Evolutionary conservation across 2,888 invertebrate species (phyloP), one percentile per base, ranked within the genome.

Genomic region (Drosophila melanosoma): DNA sequence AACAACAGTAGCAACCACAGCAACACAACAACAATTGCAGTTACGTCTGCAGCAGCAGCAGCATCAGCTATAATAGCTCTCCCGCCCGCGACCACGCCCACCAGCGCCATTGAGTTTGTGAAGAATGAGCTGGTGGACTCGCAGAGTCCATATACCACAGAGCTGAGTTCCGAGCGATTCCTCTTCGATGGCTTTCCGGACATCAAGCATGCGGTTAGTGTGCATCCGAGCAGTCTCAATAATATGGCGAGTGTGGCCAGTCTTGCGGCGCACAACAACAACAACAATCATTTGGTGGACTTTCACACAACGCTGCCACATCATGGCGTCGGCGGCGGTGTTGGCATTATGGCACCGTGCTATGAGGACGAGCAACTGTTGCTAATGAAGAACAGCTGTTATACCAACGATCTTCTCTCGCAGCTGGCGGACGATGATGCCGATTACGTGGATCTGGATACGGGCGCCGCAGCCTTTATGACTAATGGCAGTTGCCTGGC

Each of bases 371-470:
- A 85, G 53, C 87, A 87, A 26, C 52, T 87, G 69, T 83, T 93
- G 62, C 85, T 92, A 12, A 91, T 93, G 73, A 93, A 93, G 70
- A 93, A 92, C 76, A 91, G 88, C 63, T 85, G 81, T 62, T 89
- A 75, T n/a, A 82, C 90, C 45, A 92, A 91, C 35, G 93, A 93
- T 74, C 81, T 93, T 51, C 78, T 93, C 29, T 89, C 92, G 1
- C 92, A 92, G 61, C 76, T 93, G 61, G 80, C 91, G 15, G 92
- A 87, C 26, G 91, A 92, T n/a, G 92, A 88, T 15, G 90, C 90
- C n/a, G 93, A 93, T 51, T 93, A 92, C 53, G 93, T 93, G 6
- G 93, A 93, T 75, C 76, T 93, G 79, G 93, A 93, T 62, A 92
- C 92, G 42, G 92, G 92, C 26, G 90, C 93, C 45, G 91, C 93